Conservation (phyloP, 2,888 invertebrate genomes). For the Hirtodrosophila confusa region DNA sequence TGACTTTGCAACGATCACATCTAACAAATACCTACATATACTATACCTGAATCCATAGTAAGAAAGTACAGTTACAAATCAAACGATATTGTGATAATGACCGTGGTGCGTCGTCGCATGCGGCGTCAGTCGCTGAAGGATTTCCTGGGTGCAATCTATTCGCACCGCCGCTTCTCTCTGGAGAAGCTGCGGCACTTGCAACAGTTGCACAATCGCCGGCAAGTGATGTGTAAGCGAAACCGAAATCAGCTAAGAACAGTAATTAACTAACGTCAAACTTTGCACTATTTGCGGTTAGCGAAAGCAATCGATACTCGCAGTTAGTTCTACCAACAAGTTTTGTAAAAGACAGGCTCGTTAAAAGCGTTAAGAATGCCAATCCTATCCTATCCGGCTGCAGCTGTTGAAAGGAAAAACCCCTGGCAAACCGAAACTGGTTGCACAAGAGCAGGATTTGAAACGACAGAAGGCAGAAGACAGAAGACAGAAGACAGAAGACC, state of each 20-base stretch:
- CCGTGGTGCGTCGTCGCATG: constrained; percentile 60
- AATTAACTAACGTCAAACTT: constrained; percentile 2
- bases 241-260: constrained; percentile 16
- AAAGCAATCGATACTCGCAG: background rate
- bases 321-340: background rate
- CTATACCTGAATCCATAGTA: constrained; percentile 1
- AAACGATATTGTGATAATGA: constrained; percentile 44
- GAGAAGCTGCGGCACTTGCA: constrained; percentile 61
- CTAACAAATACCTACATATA: constrained; percentile 11
- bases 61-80: background rate
- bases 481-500: background rate
- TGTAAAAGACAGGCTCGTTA: constrained; percentile 7
- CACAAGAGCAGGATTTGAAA: constrained; percentile 36
- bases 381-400: constrained; percentile 14
- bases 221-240: constrained; percentile 59
- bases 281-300: constrained; percentile 4
- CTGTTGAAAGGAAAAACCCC: constrained; percentile 40
- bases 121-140: constrained; percentile 71
- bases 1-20: constrained; percentile 54
- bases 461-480: background rate
- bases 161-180: constrained; percentile 62
- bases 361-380: constrained; percentile 27
- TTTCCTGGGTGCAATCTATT: constrained; percentile 60
- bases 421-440: constrained; percentile 55
- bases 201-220: constrained; percentile 52